phyloP scores from a whole-genome alignment of 2,113 vertebrate genomes.

The Stegastes partitus region DNA sequence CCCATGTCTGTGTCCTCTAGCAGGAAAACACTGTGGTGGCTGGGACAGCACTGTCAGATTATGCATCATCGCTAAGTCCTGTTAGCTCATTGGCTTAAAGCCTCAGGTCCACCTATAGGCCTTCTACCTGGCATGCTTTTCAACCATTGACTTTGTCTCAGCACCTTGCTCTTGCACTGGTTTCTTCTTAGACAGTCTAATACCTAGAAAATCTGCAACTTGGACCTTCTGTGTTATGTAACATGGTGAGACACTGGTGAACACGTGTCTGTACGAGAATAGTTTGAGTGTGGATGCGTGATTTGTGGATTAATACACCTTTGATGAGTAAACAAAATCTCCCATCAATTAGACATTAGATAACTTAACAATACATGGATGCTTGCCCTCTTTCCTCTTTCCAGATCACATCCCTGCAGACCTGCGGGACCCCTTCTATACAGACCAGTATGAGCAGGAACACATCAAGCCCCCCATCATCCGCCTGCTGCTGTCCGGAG shows the following conservation, averaged over 20 bases:
- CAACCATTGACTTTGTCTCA: slow-evolving; percentile 37
- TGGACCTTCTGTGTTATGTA: slow-evolving; percentile 52
- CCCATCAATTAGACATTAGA: not conserved
- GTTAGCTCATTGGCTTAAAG: slow-evolving; percentile 56
- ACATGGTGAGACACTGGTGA: slow-evolving; percentile 16
- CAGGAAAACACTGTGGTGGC: slow-evolving; percentile 24
- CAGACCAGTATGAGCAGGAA: slow-evolving; percentile 96
- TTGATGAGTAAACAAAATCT: not conserved
- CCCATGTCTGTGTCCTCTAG: slow-evolving; percentile 33
- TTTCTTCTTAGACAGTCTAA: slow-evolving; percentile 57
- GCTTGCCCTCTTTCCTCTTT: not conserved
- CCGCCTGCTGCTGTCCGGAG: slow-evolving; percentile 90
- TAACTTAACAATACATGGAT: not conserved
- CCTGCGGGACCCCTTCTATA: slow-evolving; percentile 94
- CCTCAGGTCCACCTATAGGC: slow-evolving; percentile 11
- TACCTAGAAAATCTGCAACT: slow-evolving; percentile 22
- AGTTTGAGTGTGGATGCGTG: not conserved
- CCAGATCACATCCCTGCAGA: slow-evolving; percentile 93
- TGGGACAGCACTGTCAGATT: slow-evolving; percentile 58
- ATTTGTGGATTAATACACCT: slow-evolving; percentile 25
- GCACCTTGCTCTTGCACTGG: not conserved
- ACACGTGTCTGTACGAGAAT: slow-evolving; percentile 43
- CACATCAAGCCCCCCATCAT: slow-evolving; percentile 95
- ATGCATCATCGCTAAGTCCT: slow-evolving; percentile 58
- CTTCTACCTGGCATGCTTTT: slow-evolving; percentile 22